phyloP scores from a whole-genome alignment of 2,888 invertebrate species.

The Mamestra brassicae region DNA sequence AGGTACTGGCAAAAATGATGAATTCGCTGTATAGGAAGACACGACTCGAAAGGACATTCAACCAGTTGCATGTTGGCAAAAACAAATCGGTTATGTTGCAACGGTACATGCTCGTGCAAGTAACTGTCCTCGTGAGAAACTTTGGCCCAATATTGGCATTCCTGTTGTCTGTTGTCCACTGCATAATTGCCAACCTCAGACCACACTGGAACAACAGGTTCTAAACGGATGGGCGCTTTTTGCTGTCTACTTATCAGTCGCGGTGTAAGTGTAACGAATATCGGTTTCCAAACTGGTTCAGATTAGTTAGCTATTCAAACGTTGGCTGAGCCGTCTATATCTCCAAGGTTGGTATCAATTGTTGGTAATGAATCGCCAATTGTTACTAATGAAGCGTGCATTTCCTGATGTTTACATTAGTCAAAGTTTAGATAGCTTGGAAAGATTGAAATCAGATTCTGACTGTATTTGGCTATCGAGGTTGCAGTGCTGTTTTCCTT shows the following conservation, averaged over 20 bases:
- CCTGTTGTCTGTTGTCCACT: constrained; percentile 56
- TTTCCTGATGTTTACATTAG: constrained; percentile 26
- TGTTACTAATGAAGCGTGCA: constrained; percentile 32
- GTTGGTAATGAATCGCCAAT: constrained; percentile 42
- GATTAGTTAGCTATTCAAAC: constrained; percentile 35
- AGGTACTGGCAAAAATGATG: background rate
- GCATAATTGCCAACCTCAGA: constrained; percentile 61
- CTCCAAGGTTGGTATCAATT: constrained; percentile 48
- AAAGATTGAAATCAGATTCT: constrained; percentile 21
- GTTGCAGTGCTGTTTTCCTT: constrained; percentile 40
- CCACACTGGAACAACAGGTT: constrained; percentile 52
- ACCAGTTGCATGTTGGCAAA: constrained; percentile 37
- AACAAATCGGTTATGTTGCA: constrained; percentile 56
- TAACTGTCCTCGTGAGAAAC: constrained; percentile 70
- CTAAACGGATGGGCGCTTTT: constrained; percentile 45
- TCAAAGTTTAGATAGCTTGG: constrained; percentile 15
- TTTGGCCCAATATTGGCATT: constrained; percentile 69
- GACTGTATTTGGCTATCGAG: constrained; percentile 30
- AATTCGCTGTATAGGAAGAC: background rate
- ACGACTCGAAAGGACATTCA: constrained; percentile 27
- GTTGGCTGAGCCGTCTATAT: constrained; percentile 35
- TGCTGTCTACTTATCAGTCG: constrained; percentile 29
- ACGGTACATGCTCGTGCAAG: constrained; percentile 52
- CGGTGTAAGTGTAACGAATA: constrained; percentile 44
- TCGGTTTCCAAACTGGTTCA: constrained; percentile 49